These are phyloP conservation scores for Hypsopygia costalis DNA, from an alignment of 2,888 invertebrate genomes.

Conservation along the genomic window DNA sequence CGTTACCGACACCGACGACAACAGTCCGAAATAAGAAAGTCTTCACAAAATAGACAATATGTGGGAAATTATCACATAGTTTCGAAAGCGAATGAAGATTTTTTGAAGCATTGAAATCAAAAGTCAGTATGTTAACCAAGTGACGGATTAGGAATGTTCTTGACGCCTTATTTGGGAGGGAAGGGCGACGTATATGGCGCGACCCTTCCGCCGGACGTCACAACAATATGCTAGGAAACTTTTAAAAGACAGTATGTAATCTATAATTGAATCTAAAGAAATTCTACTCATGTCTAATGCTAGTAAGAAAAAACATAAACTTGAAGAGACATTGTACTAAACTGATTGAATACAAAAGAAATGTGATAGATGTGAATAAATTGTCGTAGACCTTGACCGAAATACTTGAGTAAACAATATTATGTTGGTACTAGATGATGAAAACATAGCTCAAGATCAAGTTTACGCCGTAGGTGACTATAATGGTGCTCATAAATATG, in stretches of 20 bases:
- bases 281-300: conserved; percentile 1
- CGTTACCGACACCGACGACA: conserved; percentile 34
- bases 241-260: conserved; percentile 23
- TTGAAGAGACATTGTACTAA: too few species aligned
- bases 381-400: conserved; percentile 40
- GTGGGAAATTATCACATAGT: conserved; percentile 24
- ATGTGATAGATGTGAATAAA: conserved; percentile 17
- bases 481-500: conserved; percentile 7
- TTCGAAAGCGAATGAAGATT: conserved; percentile 37
- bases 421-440: conserved; percentile 26
- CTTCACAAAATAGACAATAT: conserved; percentile 20
- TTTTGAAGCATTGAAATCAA: conserved; percentile 34
- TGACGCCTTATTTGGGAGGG: conserved; percentile 37
- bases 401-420: conserved; percentile 34
- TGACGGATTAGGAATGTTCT: conserved; percentile 45
- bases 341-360: conserved; percentile 3
- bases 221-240: conserved; percentile 27
- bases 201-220: conserved; percentile 59
- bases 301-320: too few species aligned
- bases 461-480: conserved; percentile 20
- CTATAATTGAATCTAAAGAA: conserved; percentile 22
- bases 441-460: conserved; percentile 17
- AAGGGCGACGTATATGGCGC: conserved; percentile 39
- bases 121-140: conserved; percentile 33
- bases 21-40: conserved; percentile 21